Evolutionary conservation across 1,140 invertebrate species (phyloP), one percentile per base, ranked within the genome.

Genomic region (Alviniconcha marisindica): DNA sequence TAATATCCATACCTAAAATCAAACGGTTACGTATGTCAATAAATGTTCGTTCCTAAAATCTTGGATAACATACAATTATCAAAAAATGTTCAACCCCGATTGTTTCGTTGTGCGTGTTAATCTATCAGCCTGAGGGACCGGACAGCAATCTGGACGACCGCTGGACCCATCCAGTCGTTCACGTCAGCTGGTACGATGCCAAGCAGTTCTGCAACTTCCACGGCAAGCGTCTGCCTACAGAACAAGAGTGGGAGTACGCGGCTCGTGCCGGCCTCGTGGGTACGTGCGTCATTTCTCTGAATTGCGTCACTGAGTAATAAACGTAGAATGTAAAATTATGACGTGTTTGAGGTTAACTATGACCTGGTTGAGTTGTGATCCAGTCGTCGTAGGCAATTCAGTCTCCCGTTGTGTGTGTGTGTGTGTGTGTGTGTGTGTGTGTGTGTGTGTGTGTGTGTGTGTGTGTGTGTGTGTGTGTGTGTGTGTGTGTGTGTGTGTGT

Each of bases 171-270:
- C 93, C 93, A 1, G 92, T 92, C 0, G 90, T 91, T 0, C 93
- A 93, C 84, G 87, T 93, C 14, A 92, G 89, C 79, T 90, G 89
- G 73, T 40, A 89, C n/a, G 93, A 93, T 76, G 93, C 93, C 42
- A 85, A 88, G 38, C 85, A 87, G 0, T 93, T 88, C 84, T 93
- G 93, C 86, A 63, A 85, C 63, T 91, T 88, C 86, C 85, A 85
- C 15, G 90, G 90, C 1, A 93, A 93, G 84, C 85, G 93, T 31
- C 86, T 93, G 31, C 92, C 92, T 0, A 88, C 89, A 0, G 93
- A 93, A 80, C 86, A 87, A 0, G 93, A 93, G 84, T 93, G 93
- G 93, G 93, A 93, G 83, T 91, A 83, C 69, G 93, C 93, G 3
- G 90, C 91, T 5, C 86, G 92, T 77, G 90, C 89, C n/a, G 87